Conservation (phyloP, 2,797 vertebrate genomes). For the Ciconia nigra region DNA sequence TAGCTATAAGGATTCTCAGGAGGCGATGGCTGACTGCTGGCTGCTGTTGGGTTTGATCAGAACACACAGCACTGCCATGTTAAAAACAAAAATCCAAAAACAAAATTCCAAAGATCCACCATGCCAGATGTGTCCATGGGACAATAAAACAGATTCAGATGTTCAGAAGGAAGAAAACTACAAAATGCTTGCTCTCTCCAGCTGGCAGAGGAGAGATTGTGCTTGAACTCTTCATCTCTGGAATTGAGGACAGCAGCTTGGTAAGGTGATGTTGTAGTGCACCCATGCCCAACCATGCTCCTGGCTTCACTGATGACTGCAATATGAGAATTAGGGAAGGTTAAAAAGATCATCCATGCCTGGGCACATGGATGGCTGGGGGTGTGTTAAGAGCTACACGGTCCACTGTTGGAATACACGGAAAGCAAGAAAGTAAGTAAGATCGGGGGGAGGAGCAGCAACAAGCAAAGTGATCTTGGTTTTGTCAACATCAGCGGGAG, state of each 20-base stretch:
- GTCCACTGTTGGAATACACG: background rate
- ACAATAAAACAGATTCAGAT: background rate
- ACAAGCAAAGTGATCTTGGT: background rate
- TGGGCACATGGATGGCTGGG: background rate
- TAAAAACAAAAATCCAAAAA: background rate
- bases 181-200: background rate
- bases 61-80: background rate
- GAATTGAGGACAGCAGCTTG: background rate
- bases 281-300: accelerated
- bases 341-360: background rate
- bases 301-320: background rate
- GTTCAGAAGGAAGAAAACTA: background rate
- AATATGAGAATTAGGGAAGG: background rate
- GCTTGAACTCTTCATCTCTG: background rate
- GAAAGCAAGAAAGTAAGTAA: background rate
- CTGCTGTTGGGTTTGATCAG: background rate
- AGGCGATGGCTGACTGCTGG: background rate
- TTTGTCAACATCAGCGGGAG: background rate
- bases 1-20: background rate
- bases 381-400: background rate
- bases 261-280: background rate
- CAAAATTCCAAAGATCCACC: background rate
- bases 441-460: background rate
- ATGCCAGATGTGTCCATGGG: background rate
- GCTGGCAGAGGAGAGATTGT: background rate